Evolutionary conservation across 2,888 invertebrate genomes (phyloP), one percentile per base, ranked within the genome.

Genomic region (Pyralis farinalis): DNA sequence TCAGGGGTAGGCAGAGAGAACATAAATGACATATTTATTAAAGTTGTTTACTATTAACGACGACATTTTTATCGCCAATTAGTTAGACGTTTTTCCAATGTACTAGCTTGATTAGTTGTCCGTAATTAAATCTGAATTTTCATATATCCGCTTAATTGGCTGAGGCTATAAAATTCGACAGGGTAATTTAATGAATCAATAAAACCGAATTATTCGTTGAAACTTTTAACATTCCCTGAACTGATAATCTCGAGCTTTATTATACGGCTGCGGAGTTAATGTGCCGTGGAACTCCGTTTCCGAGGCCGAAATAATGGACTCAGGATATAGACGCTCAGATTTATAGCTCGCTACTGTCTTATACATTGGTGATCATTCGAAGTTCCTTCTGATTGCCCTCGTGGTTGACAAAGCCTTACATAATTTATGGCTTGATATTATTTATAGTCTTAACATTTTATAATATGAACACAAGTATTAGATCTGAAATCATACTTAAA

Each of bases 201-300:
- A 25, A 8, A n/a, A 7, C 7, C 25, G 7, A 25, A 25, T 21
- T 25, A 4, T 16, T 5, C 25, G 25, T 25, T 25, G 7, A 25
- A 25, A 25, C 25, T 25, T 25, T 25, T 25, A 25, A 25, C 25
- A 65, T 63, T 58, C 49, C 36, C 46, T 45, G 43, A 4, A 25
- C 25, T 25, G 25, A 25, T 25, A 25, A 25, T 25, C 25, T 25
- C 8, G 5, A 25, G 25, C 25, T 25, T 25, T 25, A 25, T 25
- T 8, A 25, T 25, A 4, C 25, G 25, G 25, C 25, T 25, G n/a
- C 3, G n/a, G 25, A 43, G 52, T 46, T 44, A 49, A 49, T 49
- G 52, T 39, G 36, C 42, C 52, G 49, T 47, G 32, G 28, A 11
- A 36, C 44, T 46, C 42, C 46, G 35, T 35, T 37, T 41, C 43